These are phyloP conservation scores for Gobiocypris rarus DNA, from an alignment of 2,113 vertebrate species.

Conservation along the genomic window DNA sequence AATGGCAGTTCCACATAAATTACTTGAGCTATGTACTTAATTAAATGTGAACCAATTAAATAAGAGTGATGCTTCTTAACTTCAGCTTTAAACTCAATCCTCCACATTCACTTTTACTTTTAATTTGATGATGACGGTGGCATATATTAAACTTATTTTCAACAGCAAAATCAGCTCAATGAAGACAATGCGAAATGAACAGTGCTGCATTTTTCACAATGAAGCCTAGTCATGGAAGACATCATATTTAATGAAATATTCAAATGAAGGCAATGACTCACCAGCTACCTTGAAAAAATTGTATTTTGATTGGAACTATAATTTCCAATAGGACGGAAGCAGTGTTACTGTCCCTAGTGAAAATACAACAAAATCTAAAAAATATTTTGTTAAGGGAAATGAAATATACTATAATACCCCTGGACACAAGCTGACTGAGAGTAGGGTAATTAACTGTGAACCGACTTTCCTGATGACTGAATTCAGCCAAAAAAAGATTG, in stretches of 20 bases:
- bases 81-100: not conserved
- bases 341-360: not conserved
- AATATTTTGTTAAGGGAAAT: not conserved
- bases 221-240: not conserved
- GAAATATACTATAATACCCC: not conserved
- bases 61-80: not conserved
- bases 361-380: not conserved
- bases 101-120: not conserved
- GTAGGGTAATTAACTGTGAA: not conserved
- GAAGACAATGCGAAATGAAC: not conserved
- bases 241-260: not conserved
- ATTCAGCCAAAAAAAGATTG: too few species aligned
- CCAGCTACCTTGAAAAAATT: not conserved
- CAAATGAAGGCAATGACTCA: not conserved
- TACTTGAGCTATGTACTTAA: not conserved
- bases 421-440: not conserved
- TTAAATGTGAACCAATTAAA: not conserved
- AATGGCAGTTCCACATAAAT: not conserved
- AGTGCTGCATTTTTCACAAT: not conserved
- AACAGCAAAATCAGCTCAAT: not conserved
- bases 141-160: not conserved
- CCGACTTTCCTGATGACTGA: not conserved
- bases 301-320: not conserved
- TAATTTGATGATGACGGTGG: not conserved
- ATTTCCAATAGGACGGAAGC: not conserved